A percentile compares a stretch with the other conserved stretches of the same genome.
Evolutionary conservation across 2,888 invertebrate species (phyloP).

Genomic region (Chaitophorus viminalis): DNA sequence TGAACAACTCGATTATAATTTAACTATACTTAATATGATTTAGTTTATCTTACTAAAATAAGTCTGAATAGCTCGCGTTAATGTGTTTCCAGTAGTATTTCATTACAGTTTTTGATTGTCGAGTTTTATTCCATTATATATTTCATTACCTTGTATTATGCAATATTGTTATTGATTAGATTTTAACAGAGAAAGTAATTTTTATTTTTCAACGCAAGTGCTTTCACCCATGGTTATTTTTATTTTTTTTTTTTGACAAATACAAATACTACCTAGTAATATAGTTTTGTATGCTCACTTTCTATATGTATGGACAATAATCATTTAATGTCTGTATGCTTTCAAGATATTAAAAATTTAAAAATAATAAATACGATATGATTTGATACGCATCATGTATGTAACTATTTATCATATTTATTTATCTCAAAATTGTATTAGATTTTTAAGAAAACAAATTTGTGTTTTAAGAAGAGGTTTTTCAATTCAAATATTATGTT

Average conservation of each 20-base stretch:
- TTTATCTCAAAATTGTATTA: too few species aligned
- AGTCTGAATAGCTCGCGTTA: not conserved
- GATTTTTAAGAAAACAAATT: too few species aligned
- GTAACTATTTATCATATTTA: not conserved
- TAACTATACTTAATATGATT: not conserved
- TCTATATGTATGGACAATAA: not conserved
- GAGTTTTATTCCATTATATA: not conserved
- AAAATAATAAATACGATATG: not conserved
- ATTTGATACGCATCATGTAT: not conserved
- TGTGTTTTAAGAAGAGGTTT: too few species aligned
- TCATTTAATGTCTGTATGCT: not conserved
- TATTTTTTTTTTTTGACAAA: conserved; percentile 28
- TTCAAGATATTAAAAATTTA: not conserved
- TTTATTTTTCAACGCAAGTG: conserved; percentile 38
- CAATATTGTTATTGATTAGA: conserved; percentile 21
- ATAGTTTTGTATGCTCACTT: not conserved
- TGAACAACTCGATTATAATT: conserved; percentile 31
- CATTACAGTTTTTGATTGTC: not conserved
- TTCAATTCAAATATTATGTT: too few species aligned
- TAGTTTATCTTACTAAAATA: not conserved
- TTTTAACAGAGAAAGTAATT: conserved; percentile 34
- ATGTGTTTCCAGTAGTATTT: not conserved
- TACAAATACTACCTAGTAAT: not conserved
- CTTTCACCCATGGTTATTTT: conserved; percentile 48
- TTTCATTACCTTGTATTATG: conserved; percentile 3